Evolutionary conservation across 2,797 vertebrate genomes (phyloP).

Genomic region (Hirundo rustica): DNA sequence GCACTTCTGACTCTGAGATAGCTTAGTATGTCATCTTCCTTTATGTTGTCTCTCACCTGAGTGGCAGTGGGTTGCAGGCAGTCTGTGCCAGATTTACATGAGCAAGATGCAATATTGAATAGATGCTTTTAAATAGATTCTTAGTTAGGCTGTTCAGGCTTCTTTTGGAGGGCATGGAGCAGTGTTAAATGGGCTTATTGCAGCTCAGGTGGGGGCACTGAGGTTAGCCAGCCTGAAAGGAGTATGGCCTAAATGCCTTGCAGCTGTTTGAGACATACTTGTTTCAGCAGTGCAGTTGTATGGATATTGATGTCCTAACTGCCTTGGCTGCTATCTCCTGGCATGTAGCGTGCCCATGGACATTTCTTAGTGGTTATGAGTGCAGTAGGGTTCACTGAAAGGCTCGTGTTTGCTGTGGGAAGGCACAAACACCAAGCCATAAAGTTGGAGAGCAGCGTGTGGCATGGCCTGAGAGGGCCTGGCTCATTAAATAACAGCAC

Average conservation of each 20-base stretch:
- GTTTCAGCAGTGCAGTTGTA: not conserved
- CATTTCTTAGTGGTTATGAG: not conserved
- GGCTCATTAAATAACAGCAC: not conserved
- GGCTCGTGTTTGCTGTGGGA: not conserved
- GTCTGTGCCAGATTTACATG: not conserved
- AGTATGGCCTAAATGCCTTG: not conserved
- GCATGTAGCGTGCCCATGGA: not conserved
- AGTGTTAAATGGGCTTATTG: not conserved
- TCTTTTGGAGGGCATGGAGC: not conserved
- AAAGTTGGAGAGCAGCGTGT: not conserved
- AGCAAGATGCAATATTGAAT: not conserved
- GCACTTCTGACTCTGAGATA: not conserved
- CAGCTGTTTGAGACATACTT: not conserved
- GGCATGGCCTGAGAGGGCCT: not conserved
- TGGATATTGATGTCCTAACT: not conserved
- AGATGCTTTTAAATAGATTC: not conserved
- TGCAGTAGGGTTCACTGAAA: not conserved
- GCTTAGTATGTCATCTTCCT: not conserved
- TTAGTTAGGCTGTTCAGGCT: not conserved
- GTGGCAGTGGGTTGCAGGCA: not conserved
- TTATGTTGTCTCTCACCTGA: not conserved
- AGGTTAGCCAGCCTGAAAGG: not conserved
- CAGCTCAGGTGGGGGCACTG: not conserved
- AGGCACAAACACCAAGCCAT: not conserved
- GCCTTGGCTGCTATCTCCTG: not conserved